Conservation (phyloP, 2,113 vertebrate species). For the Poeciliopsis turrubarensis region DNA sequence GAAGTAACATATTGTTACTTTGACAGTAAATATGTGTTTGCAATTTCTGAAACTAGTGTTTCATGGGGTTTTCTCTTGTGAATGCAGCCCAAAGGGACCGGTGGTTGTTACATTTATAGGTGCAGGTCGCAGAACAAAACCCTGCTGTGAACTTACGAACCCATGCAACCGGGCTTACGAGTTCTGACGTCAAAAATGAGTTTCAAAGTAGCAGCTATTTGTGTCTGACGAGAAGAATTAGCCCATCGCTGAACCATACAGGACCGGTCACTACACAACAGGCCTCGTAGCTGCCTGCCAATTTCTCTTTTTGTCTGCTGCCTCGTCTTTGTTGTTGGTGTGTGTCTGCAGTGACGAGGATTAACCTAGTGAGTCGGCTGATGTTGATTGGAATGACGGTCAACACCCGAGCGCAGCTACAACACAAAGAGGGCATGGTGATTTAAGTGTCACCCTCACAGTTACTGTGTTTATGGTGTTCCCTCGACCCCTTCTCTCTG, state of each 20-base stretch:
- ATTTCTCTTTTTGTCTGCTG: background rate
- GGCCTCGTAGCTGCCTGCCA: slow-evolving; percentile 26
- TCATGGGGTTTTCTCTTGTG: background rate
- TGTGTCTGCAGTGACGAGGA: slow-evolving; percentile 60
- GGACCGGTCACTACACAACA: background rate
- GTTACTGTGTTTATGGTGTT: background rate
- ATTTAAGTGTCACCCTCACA: slow-evolving; percentile 7
- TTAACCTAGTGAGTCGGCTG: slow-evolving; percentile 72
- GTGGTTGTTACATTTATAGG: background rate
- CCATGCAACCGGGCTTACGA: background rate
- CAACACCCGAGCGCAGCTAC: slow-evolving; percentile 35
- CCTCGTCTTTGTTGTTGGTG: slow-evolving; percentile 12
- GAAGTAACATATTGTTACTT: no score
- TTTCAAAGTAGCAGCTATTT: slow-evolving; percentile 30
- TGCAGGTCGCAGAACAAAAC: slow-evolving; percentile 19
- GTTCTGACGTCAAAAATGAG: slow-evolving; percentile 17
- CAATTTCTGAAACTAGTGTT: no score
- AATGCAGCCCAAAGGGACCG: background rate
- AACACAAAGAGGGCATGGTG: slow-evolving; percentile 9
- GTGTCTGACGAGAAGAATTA: slow-evolving; percentile 46
- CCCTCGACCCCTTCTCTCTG: background rate
- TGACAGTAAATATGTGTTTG: no score
- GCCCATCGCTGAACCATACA: slow-evolving; percentile 18
- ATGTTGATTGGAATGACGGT: slow-evolving; percentile 74
- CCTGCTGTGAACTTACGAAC: slow-evolving; percentile 31